Evolutionary conservation across 1,140 invertebrate genomes (phyloP).

Genomic region (Meteorus sp.): DNA sequence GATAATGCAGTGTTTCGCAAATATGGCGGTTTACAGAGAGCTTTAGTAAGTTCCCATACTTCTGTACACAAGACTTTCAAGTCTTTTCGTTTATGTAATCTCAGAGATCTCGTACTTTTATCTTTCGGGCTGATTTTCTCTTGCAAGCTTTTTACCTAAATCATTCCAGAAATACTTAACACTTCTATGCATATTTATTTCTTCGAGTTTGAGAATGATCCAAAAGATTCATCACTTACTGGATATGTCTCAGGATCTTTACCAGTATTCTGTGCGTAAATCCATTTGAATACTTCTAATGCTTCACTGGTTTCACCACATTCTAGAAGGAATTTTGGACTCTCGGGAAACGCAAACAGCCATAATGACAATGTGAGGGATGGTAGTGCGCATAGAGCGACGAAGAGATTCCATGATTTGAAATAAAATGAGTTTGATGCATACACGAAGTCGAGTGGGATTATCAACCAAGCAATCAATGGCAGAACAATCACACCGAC

Average conservation of each 20-base stretch:
- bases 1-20: constrained; percentile 72
- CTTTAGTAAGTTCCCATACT: constrained; percentile 69
- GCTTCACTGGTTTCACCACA: constrained; percentile 75
- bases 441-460: constrained; percentile 65
- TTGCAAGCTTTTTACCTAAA: constrained; percentile 67
- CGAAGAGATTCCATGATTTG: constrained; percentile 77
- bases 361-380: constrained; percentile 65
- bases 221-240: constrained; percentile 54
- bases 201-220: not conserved
- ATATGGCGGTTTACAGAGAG: constrained; percentile 69
- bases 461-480: constrained; percentile 72
- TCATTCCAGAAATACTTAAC: constrained; percentile 12
- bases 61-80: constrained; percentile 66
- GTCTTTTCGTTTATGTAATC: constrained; percentile 67
- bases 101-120: constrained; percentile 49
- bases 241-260: constrained; percentile 68
- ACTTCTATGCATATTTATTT: not conserved
- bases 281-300: constrained; percentile 67
- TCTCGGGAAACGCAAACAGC: constrained; percentile 80
- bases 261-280: constrained; percentile 72
- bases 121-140: constrained; percentile 67
- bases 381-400: constrained; percentile 68
- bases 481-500: constrained; percentile 71
- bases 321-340: constrained; percentile 81
- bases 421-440: constrained; percentile 63